Evolutionary conservation across 64 coral and sea anemone genomes (phyloP).

Genomic region (Pocillopora damicornis): DNA sequence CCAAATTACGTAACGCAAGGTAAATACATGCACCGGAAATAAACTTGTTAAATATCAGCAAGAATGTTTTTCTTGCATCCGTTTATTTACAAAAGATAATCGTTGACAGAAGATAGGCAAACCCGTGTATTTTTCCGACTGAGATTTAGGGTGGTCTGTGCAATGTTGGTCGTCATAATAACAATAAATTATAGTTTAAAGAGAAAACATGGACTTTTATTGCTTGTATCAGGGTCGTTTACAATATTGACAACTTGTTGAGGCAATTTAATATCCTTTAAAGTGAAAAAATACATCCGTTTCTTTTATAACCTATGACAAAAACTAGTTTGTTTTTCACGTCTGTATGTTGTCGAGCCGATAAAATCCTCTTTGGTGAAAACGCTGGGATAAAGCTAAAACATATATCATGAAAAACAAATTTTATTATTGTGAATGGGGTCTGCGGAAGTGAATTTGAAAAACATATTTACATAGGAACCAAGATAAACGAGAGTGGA

Average conservation of each 20-base stretch:
- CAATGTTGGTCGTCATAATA: conserved; percentile 25
- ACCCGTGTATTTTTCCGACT: neutral
- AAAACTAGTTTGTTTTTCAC: neutral
- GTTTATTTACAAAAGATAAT: neutral
- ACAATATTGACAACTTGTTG: conserved; percentile 39
- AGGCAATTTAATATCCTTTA: neutral
- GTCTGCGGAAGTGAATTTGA: neutral
- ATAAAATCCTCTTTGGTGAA: neutral
- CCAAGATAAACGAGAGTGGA: neutral
- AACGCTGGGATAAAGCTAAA: neutral
- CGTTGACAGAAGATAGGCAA: conserved; percentile 15
- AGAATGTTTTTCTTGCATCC: neutral
- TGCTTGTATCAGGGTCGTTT: neutral
- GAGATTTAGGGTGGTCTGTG: neutral
- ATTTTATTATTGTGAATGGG: conserved; percentile 10
- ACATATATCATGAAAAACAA: neutral
- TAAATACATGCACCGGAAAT: neutral
- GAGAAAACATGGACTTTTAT: conserved; percentile 36
- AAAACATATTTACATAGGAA: conserved; percentile 32
- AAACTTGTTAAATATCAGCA: neutral
- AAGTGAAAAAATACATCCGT: neutral
- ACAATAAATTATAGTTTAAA: neutral
- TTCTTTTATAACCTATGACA: neutral
- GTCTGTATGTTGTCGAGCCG: neutral
- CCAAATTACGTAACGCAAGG: neutral